Evolutionary conservation across 30 jellyfish, hydroid and myxozoan genomes (phyloP).

Genomic region (Euphysa ruthae): DNA sequence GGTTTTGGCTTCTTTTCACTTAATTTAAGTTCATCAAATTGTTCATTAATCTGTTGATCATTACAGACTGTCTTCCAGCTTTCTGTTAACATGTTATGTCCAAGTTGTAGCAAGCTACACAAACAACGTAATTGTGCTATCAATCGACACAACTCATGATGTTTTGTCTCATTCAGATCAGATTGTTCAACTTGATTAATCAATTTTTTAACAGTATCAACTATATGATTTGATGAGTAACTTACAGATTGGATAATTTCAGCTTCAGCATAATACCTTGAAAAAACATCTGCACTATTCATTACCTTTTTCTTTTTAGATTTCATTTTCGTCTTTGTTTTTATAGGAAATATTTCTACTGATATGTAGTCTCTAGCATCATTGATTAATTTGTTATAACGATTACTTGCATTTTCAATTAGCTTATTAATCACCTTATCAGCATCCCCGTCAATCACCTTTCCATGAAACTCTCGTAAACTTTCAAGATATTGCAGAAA

Average conservation of each 20-base stretch:
- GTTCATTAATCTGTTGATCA: too few relatives aligned
- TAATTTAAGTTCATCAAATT: too few relatives aligned
- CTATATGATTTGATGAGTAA: background rate
- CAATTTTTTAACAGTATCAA: background rate
- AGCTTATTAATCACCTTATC: background rate
- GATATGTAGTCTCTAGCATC: too few relatives aligned
- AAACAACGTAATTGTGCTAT: slow-evolving; percentile 10
- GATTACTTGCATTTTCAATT: slow-evolving; percentile 3
- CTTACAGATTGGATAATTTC: background rate
- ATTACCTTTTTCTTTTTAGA: background rate
- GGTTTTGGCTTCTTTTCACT: too few relatives aligned
- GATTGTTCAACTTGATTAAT: background rate
- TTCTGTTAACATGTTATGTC: background rate
- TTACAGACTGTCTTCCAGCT: too few relatives aligned
- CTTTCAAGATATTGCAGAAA: slow-evolving; percentile 17
- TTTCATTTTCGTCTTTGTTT: background rate
- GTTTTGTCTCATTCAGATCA: background rate
- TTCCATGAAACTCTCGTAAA: background rate
- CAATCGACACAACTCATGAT: slow-evolving; percentile 4
- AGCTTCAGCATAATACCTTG: slow-evolving; percentile 14
- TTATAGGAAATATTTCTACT: background rate
- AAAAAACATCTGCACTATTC: background rate
- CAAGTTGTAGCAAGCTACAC: slow-evolving; percentile 9
- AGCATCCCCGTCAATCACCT: background rate
- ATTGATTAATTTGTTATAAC: background rate